Evolutionary conservation across 2,113 vertebrate species (phyloP), one percentile per base, ranked within the genome.

Genomic region (Prunella fulvescens): DNA sequence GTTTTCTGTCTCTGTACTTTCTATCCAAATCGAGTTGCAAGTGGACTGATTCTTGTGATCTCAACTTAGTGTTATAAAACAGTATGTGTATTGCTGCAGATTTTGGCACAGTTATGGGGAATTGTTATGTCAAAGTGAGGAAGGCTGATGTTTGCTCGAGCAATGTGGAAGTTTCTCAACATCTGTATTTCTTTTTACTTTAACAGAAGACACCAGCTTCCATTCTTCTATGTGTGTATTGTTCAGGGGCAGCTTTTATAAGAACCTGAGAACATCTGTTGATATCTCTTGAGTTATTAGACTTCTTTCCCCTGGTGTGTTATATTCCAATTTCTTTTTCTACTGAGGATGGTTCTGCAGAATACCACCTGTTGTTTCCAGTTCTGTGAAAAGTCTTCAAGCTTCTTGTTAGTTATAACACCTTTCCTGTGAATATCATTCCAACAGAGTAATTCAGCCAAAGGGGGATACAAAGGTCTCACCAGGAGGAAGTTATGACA

Each of bases 401-500:
- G 82, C 62, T 95, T 91, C 66, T 91, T 92, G 86, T 97, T 98
- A 97, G 95, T 94, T 94, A 48, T 70, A 96, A 79, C 84, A 77
- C 28, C 15, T 58, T 88, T 33, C 39, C 33, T 60, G 70, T 64
- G 86, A 95, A 71, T 88, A 96, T 93, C 70, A 42, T 81, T 97
- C 61, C 71, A 73, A 60, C 73, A 83, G 87, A 78, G 89, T 95
- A 89, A 93, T 92, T 91, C 86, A 96, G 86, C 94, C 79, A 94
- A 96, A 94, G 86, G 87, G 92, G 91, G 87, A 83, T 72, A 82
- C 81, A 67, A 85, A 92, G 87, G 80, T 92, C 56, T 96, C 92
- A 74, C 80, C 83, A 71, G 92, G 95, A 96, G 88, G 31, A 95
- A 90, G 56, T 77, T 57, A 79, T 97, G 94, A 98, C 88, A 81